A percentile compares a stretch with the other conserved stretches of the same genome.
Conservation (phyloP, 2,797 vertebrate species). For the Threskiornis aethiopicus region DNA sequence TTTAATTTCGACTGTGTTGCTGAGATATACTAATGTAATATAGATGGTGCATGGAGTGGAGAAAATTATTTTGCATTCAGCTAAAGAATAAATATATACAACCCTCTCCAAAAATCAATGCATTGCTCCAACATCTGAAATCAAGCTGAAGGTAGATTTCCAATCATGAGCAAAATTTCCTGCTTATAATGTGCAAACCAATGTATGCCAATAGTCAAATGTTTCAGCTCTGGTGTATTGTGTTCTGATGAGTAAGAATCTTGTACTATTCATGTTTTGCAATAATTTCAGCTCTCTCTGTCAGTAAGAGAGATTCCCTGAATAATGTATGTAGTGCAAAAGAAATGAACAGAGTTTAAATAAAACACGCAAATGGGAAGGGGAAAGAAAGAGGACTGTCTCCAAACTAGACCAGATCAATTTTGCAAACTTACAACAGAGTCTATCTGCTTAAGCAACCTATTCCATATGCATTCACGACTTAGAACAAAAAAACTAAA, state of each 20-base stretch:
- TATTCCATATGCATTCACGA: background rate
- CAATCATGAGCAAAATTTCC: constrained; percentile 8
- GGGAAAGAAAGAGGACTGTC: background rate
- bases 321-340: constrained; percentile 45
- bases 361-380: background rate
- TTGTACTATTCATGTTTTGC: constrained; percentile 54
- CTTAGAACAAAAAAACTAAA: background rate
- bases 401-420: constrained; percentile 24
- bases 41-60: background rate
- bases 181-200: background rate
- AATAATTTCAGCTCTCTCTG: constrained; percentile 47
- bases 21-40: background rate
- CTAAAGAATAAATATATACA: background rate
- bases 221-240: constrained; percentile 19
- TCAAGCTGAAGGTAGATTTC: background rate
- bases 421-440: constrained; percentile 10
- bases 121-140: background rate
- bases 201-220: background rate
- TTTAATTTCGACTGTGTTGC: background rate
- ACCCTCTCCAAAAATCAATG: background rate
- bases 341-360: constrained; percentile 40
- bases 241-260: constrained; percentile 54
- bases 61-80: background rate
- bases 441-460: background rate
- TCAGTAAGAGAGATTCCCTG: constrained; percentile 43